These are phyloP conservation scores for Sphaeramia orbicularis DNA, from an alignment of 2,797 vertebrate species.

Conservation along the genomic window DNA sequence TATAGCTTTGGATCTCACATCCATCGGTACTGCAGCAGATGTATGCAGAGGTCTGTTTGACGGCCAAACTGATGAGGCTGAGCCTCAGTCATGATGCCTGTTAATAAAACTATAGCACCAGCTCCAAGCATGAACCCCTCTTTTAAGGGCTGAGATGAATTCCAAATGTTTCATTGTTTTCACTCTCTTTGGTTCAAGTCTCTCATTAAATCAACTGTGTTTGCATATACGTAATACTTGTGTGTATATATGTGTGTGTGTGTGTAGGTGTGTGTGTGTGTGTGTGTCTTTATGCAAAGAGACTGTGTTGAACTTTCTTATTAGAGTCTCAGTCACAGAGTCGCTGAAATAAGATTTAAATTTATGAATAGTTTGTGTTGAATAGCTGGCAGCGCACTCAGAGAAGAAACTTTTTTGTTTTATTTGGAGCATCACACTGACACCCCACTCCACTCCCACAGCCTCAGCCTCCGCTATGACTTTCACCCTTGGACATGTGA, in stretches of 20 bases:
- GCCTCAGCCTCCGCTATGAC: constrained; percentile 26
- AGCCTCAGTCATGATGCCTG: constrained; percentile 37
- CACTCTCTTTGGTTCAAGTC: constrained; percentile 47
- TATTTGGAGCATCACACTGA: constrained; percentile 57
- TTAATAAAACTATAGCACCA: constrained; percentile 55
- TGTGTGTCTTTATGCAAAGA: constrained; percentile 16
- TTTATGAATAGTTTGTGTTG: constrained; percentile 71
- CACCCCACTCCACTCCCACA: constrained; percentile 40
- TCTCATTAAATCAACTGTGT: constrained; percentile 38
- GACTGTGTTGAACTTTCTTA: constrained; percentile 27
- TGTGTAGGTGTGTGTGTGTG: not conserved
- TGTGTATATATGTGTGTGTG: constrained; percentile 3
- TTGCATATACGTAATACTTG: not conserved
- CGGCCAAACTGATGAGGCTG: constrained; percentile 40
- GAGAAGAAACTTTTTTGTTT: constrained; percentile 66
- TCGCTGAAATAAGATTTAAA: constrained; percentile 69
- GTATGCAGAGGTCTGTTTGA: constrained; percentile 30
- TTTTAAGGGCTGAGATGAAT: constrained; percentile 43
- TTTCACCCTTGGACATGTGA: constrained; percentile 30
- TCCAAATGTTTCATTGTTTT: constrained; percentile 67
- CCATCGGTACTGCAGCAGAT: constrained; percentile 8
- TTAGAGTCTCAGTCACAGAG: constrained; percentile 45
- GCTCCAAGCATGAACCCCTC: constrained; percentile 50
- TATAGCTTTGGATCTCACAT: constrained; percentile 8
- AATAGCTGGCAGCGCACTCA: constrained; percentile 54